Conservation (phyloP, 2,113 vertebrate species). For the Narcine bancroftii region DNA sequence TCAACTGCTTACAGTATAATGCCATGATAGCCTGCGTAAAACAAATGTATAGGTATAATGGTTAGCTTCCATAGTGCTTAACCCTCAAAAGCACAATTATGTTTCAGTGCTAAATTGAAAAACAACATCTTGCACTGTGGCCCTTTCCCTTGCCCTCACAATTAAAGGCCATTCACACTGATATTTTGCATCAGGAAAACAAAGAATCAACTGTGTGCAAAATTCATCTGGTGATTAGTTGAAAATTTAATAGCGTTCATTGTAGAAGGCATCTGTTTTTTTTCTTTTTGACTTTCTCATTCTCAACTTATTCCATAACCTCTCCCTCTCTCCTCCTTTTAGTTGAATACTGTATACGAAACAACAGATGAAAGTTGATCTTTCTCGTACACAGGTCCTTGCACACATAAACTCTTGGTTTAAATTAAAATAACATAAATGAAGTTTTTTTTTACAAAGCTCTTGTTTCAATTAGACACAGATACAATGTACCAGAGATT, state of each 20-base stretch:
- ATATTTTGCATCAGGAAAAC: background rate
- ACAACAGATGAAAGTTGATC: background rate
- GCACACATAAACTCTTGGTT: background rate
- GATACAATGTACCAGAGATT: background rate
- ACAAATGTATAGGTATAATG: background rate
- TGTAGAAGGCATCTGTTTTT: background rate
- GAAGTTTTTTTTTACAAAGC: no score
- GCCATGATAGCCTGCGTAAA: background rate
- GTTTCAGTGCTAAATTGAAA: background rate
- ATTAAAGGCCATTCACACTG: background rate
- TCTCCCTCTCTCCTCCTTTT: background rate
- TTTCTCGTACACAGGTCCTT: background rate
- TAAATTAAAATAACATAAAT: no score
- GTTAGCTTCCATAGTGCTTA: background rate
- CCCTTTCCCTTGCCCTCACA: background rate
- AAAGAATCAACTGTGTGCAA: background rate
- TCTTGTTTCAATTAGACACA: no score
- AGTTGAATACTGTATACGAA: background rate
- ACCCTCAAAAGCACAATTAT: background rate
- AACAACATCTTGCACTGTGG: background rate
- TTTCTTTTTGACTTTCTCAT: background rate
- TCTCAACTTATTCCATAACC: background rate
- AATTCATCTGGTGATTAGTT: background rate
- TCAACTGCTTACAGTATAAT: background rate
- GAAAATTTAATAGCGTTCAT: background rate